These are phyloP conservation scores for Nasua narica DNA, from an alignment of 2,797 vertebrate species.

Conservation along the genomic window DNA sequence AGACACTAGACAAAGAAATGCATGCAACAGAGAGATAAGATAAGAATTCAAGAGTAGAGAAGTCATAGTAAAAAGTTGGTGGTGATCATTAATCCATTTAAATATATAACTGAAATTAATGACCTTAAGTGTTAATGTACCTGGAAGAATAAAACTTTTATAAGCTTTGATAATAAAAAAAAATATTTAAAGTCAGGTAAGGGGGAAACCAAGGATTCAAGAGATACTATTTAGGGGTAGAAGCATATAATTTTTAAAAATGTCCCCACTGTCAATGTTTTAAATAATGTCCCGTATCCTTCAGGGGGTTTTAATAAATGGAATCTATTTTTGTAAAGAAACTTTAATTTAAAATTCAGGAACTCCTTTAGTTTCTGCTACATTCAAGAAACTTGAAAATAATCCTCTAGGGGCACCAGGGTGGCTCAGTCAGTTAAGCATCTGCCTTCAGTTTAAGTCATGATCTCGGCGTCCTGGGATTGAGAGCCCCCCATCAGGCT, in stretches of 20 bases:
- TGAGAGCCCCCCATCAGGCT: not conserved
- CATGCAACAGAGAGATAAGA: not conserved
- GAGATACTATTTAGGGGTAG: not conserved
- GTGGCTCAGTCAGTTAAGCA: not conserved
- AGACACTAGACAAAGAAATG: not conserved
- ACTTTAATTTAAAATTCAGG: not conserved
- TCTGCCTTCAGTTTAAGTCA: not conserved
- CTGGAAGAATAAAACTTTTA: not conserved
- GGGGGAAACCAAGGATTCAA: not conserved
- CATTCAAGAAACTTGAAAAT: not conserved
- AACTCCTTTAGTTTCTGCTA: not conserved
- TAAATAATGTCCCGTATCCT: not conserved
- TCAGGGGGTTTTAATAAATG: not conserved
- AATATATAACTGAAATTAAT: not conserved
- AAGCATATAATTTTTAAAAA: not conserved
- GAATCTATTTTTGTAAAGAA: not conserved
- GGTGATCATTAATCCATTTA: not conserved
- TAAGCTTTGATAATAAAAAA: not conserved
- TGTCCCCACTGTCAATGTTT: not conserved
- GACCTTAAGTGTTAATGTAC: not conserved
- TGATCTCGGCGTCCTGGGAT: not conserved
- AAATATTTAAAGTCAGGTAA: not conserved
- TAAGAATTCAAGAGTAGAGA: not conserved
- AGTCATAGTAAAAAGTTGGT: not conserved
- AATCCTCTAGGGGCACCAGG: not conserved